Percentiles rank a stretch among this genome's conserved stretches.
phyloP scores from a whole-genome alignment of 2,888 invertebrate species.

The Sphaeridia pumilis region DNA sequence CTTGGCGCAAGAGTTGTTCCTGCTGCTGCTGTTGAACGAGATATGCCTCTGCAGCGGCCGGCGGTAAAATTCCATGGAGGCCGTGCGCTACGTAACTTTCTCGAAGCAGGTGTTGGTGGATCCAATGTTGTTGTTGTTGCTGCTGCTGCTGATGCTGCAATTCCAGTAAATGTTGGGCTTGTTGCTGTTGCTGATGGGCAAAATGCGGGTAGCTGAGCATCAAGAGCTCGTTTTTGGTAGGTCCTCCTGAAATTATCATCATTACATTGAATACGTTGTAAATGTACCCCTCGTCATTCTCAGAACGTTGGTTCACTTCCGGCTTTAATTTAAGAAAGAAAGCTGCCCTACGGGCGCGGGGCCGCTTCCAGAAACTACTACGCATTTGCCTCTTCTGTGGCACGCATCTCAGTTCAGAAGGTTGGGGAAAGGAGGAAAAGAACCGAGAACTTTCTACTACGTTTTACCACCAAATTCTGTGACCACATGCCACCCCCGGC shows the following conservation, averaged over 20 bases:
- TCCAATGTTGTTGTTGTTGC: slow-evolving; percentile 19
- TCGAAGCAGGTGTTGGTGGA: slow-evolving; percentile 4
- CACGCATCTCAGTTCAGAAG: too few relatives aligned
- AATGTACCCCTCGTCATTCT: too few relatives aligned
- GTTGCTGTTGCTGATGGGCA: slow-evolving; percentile 15
- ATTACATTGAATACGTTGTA: background rate
- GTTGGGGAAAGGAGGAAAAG: too few relatives aligned
- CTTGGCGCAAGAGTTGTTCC: slow-evolving; percentile 12
- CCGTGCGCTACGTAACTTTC: background rate
- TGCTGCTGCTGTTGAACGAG: slow-evolving; percentile 19
- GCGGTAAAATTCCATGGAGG: slow-evolving; percentile 6
- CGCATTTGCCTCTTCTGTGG: too few relatives aligned
- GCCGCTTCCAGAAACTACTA: too few relatives aligned
- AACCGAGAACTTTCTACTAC: too few relatives aligned
- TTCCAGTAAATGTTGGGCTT: slow-evolving; percentile 25
- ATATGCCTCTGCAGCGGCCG: slow-evolving; percentile 14
- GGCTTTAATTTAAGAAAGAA: too few relatives aligned
- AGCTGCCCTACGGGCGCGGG: too few relatives aligned
- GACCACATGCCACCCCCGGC: too few relatives aligned
- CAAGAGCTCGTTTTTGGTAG: background rate
- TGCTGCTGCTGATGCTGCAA: slow-evolving; percentile 25
- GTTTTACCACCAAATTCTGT: too few relatives aligned
- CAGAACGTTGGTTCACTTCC: too few relatives aligned
- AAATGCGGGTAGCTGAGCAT: background rate
- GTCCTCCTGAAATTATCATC: background rate